Evolutionary conservation across 2,113 vertebrate species (phyloP).

Genomic region (Caretta caretta): DNA sequence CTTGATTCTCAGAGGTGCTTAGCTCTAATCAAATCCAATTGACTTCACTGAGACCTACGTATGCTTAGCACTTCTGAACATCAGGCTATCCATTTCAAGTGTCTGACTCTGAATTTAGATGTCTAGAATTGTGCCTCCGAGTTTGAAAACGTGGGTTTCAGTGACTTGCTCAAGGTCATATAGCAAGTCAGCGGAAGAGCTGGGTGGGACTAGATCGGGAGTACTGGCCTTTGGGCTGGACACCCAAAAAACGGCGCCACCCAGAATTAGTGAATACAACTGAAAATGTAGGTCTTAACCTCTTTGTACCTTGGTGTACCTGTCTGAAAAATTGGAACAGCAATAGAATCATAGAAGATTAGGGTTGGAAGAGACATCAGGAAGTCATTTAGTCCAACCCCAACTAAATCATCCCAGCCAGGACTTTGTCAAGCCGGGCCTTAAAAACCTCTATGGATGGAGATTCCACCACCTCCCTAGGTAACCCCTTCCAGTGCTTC

Average conservation of each 20-base stretch:
- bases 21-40: background rate
- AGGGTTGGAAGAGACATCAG: too few relatives aligned
- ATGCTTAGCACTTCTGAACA: background rate
- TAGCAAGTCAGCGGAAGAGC: background rate
- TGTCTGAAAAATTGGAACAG: background rate
- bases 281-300: background rate
- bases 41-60: background rate
- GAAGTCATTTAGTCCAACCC: too few relatives aligned
- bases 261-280: background rate
- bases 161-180: background rate
- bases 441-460: too few relatives aligned
- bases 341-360: too few relatives aligned
- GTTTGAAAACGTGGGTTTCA: background rate
- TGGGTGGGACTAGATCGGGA: background rate
- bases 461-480: too few relatives aligned
- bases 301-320: accelerated
- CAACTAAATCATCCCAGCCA: too few relatives aligned
- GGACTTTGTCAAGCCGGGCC: too few relatives aligned
- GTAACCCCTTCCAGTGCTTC: too few relatives aligned
- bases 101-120: background rate
- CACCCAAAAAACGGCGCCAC: background rate
- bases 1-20: background rate
- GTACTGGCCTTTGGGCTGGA: background rate
- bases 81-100: background rate
- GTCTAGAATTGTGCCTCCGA: background rate